A percentile compares a stretch with the other conserved stretches of the same genome.
Conservation (phyloP, 2,888 invertebrate species). For the Petrolisthes cinctipes region DNA sequence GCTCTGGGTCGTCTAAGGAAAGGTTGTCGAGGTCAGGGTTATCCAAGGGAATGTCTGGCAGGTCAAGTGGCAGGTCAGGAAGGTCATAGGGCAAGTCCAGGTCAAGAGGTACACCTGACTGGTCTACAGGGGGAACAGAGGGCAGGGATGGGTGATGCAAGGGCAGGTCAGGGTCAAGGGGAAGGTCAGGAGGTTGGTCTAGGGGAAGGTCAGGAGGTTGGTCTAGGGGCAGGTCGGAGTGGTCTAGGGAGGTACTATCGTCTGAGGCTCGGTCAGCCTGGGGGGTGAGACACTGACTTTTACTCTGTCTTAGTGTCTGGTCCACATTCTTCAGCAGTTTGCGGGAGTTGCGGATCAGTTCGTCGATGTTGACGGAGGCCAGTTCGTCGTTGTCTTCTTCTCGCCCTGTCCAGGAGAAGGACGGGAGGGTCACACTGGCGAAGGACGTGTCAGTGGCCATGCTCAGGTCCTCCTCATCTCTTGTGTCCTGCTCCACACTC, state of each 20-base stretch:
- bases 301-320: constrained; percentile 61
- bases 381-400: constrained; percentile 59
- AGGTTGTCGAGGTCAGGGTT: background rate
- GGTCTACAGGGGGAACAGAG: background rate
- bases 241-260: constrained; percentile 51
- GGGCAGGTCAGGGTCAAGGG: background rate
- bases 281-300: constrained; percentile 40
- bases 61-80: background rate
- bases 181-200: background rate
- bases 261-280: constrained; percentile 38
- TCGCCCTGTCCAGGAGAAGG: constrained; percentile 49
- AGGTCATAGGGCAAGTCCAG: background rate
- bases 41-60: background rate
- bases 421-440: constrained; percentile 54
- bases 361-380: constrained; percentile 58
- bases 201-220: constrained; percentile 9
- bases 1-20: background rate
- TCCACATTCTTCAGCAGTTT: constrained; percentile 59
- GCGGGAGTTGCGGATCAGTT: constrained; percentile 61
- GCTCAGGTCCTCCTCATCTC: constrained; percentile 32
- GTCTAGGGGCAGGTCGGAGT: constrained; percentile 56
- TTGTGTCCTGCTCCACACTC: background rate
- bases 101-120: no score
- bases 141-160: background rate
- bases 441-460: constrained; percentile 51